A percentile compares a stretch with the other conserved stretches of the same genome.
Evolutionary conservation across 1,140 invertebrate genomes (phyloP).

Genomic region (Aradophagus sp.): DNA sequence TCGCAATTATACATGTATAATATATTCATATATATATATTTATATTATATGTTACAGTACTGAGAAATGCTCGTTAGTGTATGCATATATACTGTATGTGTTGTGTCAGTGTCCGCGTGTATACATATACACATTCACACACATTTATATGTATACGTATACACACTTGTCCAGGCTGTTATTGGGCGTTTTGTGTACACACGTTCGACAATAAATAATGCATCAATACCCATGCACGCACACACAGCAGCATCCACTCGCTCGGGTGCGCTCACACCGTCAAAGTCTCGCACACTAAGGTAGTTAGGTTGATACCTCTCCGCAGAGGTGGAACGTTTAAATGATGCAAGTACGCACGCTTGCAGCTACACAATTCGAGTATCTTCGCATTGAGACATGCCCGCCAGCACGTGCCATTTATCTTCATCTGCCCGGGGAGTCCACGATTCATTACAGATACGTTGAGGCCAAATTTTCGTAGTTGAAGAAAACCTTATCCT

Average conservation of each 20-base stretch:
- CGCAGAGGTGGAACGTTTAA: constrained; percentile 58
- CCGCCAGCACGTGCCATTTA: constrained; percentile 43
- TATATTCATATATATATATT: constrained; percentile 63
- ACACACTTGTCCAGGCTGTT: constrained; percentile 54
- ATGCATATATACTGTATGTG: constrained; percentile 38
- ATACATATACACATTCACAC: too few species aligned
- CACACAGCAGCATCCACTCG: constrained; percentile 29
- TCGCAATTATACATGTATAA: constrained; percentile 71
- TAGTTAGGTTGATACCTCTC: constrained; percentile 57
- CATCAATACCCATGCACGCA: constrained; percentile 44
- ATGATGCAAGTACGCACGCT: too few species aligned
- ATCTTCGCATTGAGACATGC: constrained; percentile 30
- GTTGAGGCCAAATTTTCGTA: constrained; percentile 40
- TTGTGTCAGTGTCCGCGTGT: too few species aligned
- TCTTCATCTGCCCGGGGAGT: constrained; percentile 16
- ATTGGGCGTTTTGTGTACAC: constrained; percentile 52
- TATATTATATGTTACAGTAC: constrained; percentile 67
- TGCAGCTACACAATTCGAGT: constrained; percentile 51
- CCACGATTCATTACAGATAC: constrained; percentile 33
- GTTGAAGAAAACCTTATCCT: too few species aligned
- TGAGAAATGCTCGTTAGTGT: constrained; percentile 65
- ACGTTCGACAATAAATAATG: constrained; percentile 57
- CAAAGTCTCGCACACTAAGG: constrained; percentile 44
- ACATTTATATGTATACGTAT: constrained; percentile 31
- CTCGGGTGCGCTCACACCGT: constrained; percentile 23